Conservation (phyloP, 2,113 vertebrate genomes). For the Danio rerio region GRCz12tu NC_133193.1:36085501-36086000, state of each 20-base stretch:
- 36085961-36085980: slow-evolving; percentile 58
- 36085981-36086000: slow-evolving; percentile 62
- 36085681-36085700: slow-evolving; percentile 52
- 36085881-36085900: slow-evolving; percentile 65
- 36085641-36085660: slow-evolving; percentile 57
- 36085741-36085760: slow-evolving; percentile 60
- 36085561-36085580: slow-evolving; percentile 58
- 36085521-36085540: slow-evolving; percentile 2
- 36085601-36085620: slow-evolving; percentile 50
- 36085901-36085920: slow-evolving; percentile 65
- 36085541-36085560: slow-evolving; percentile 62
- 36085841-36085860: slow-evolving; percentile 69
- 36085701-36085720: slow-evolving; percentile 62
- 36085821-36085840: slow-evolving; percentile 71
- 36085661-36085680: slow-evolving; percentile 49
- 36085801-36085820: slow-evolving; percentile 64
- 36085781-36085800: slow-evolving; percentile 70
- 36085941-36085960: slow-evolving; percentile 57
- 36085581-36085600: slow-evolving; percentile 54
- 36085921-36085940: slow-evolving; percentile 62
- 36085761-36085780: slow-evolving; percentile 60
- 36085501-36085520: no score
- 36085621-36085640: slow-evolving; percentile 59
- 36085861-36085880: slow-evolving; percentile 64
- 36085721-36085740: slow-evolving; percentile 57